These are phyloP conservation scores for Isaurus tuberculatus DNA, from an alignment of 92 coral and sea anemone species.

Conservation along the genomic window DNA sequence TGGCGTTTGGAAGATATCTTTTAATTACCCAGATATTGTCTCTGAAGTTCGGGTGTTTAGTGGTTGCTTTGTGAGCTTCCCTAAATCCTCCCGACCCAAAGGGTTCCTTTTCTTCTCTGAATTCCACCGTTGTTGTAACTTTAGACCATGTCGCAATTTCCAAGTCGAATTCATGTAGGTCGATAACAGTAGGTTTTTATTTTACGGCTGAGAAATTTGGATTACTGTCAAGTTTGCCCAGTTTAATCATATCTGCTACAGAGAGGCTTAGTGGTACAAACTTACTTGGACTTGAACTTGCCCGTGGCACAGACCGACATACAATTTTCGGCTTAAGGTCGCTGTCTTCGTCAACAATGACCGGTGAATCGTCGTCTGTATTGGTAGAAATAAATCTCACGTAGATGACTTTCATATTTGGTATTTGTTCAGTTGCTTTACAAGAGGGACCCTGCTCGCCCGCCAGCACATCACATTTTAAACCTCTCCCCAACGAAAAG, in stretches of 20 bases:
- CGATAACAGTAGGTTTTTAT: conserved; percentile 45
- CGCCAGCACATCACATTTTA: conserved; percentile 57
- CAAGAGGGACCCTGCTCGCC: conserved; percentile 67
- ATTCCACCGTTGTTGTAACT: conserved; percentile 53
- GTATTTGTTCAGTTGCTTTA: conserved; percentile 50
- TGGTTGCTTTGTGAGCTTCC: conserved; percentile 58
- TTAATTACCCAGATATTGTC: conserved; percentile 58
- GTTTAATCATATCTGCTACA: conserved; percentile 63
- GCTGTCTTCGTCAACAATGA: conserved; percentile 50
- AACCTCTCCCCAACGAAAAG: conserved; percentile 52
- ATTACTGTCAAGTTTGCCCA: conserved; percentile 60
- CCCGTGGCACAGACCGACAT: conserved; percentile 19
- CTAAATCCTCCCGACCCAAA: conserved; percentile 66
- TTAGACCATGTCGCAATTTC: conserved; percentile 55
- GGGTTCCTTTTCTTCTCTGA: conserved; percentile 49
- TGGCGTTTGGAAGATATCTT: conserved; percentile 50
- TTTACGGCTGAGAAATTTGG: conserved; percentile 23
- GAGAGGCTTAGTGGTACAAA: conserved; percentile 66
- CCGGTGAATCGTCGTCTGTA: conserved; percentile 39
- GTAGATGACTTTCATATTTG: conserved; percentile 53
- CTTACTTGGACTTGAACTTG: conserved; percentile 64
- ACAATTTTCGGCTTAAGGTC: conserved; percentile 36
- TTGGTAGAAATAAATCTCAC: conserved; percentile 47
- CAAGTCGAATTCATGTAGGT: conserved; percentile 57
- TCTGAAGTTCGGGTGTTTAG: conserved; percentile 50